These are phyloP conservation scores for Coregonus clupeaformis DNA, from an alignment of 2,113 vertebrate genomes.

Conservation along the genomic window DNA sequence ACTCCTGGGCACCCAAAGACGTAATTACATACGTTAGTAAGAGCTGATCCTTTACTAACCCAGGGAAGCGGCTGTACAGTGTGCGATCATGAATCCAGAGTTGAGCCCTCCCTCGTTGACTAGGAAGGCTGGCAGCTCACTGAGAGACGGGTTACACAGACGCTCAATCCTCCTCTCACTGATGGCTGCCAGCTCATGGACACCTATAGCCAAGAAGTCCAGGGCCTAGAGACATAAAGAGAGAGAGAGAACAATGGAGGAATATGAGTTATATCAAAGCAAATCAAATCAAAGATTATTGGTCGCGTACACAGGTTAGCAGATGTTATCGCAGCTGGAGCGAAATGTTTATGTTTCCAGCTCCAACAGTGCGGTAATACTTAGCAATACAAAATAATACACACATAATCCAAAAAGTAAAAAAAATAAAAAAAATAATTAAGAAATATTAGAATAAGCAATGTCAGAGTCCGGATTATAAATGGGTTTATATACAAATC, in stretches of 20 bases:
- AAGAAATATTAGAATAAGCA: no score
- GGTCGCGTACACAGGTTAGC: neutral
- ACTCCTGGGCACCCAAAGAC: no score
- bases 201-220: constrained; percentile 85
- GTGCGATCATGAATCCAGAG: constrained; percentile 98
- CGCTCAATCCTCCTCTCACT: constrained; percentile 95
- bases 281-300: neutral
- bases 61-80: constrained; percentile 93
- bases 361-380: no score
- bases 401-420: no score
- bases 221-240: constrained; percentile 75
- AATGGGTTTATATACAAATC: no score
- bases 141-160: constrained; percentile 94
- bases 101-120: constrained; percentile 97
- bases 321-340: no score
- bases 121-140: constrained; percentile 92
- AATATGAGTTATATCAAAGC: neutral
- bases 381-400: no score
- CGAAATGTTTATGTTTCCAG: no score
- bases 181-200: constrained; percentile 94
- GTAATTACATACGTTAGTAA: no score
- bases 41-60: constrained; percentile 71
- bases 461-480: no score
- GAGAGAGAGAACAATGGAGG: neutral
- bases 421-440: no score